These are phyloP conservation scores for Azorinus chamasolen DNA, from an alignment of 2,888 invertebrate species.

Conservation along the genomic window DNA sequence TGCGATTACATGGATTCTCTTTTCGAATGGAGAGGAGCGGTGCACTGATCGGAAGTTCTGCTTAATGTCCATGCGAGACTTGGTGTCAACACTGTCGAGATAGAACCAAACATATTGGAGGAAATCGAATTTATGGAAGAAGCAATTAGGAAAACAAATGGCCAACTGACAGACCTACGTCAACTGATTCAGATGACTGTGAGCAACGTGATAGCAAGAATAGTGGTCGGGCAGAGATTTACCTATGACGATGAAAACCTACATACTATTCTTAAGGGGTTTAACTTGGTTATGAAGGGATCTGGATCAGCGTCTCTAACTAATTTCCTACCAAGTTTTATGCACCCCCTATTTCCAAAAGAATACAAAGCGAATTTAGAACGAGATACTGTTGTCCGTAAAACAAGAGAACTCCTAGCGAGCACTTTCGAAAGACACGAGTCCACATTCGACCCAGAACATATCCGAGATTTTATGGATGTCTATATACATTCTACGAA, in stretches of 20 bases:
- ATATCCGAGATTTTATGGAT: conserved; percentile 73
- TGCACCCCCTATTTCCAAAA: conserved; percentile 17
- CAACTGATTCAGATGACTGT: too few relatives aligned
- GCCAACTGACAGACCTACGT: too few relatives aligned
- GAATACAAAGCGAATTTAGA: not conserved
- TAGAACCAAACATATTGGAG: too few relatives aligned
- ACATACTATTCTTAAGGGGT: conserved; percentile 23
- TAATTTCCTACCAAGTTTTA: conserved; percentile 54
- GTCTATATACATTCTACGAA: conserved; percentile 57
- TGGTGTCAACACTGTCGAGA: too few relatives aligned
- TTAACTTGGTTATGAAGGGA: conserved; percentile 34
- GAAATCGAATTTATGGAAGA: too few relatives aligned
- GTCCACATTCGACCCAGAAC: conserved; percentile 62
- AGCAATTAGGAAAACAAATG: too few relatives aligned
- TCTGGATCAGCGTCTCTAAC: conserved; percentile 27
- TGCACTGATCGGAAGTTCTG: too few relatives aligned
- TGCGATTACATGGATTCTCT: too few relatives aligned
- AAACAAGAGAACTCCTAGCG: not conserved
- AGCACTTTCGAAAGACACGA: conserved; percentile 63
- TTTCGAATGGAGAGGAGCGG: too few relatives aligned
- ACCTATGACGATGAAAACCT: conserved; percentile 55
- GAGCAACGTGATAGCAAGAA: conserved; percentile 64
- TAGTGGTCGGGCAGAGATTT: conserved; percentile 67
- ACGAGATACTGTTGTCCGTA: not conserved
- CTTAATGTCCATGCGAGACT: too few relatives aligned